phyloP scores from a whole-genome alignment of 2,797 vertebrate species.

The Chaenodraco wilsoni region DNA sequence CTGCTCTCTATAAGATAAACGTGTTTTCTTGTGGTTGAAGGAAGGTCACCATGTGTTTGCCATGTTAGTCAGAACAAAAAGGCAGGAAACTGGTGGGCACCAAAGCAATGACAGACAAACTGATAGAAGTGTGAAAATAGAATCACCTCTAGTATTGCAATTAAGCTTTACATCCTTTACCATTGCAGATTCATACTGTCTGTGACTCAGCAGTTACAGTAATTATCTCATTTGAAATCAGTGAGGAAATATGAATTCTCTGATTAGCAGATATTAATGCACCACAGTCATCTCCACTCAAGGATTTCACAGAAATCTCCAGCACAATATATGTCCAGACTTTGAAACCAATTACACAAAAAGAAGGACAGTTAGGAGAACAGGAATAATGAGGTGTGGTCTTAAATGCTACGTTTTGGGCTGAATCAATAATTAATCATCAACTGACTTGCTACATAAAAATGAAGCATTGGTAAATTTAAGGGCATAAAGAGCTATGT shows the following conservation, averaged over 20 bases:
- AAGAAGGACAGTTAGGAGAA: conserved; percentile 5
- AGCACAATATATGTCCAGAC: conserved; percentile 23
- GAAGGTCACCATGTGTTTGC: not conserved
- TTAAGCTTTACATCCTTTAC: not conserved
- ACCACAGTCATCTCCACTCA: conserved; percentile 29
- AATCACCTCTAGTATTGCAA: not conserved
- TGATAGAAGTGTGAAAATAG: not conserved
- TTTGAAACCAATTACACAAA: conserved; percentile 15
- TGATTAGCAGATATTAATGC: conserved; percentile 64
- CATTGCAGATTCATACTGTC: conserved; percentile 3
- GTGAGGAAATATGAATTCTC: conserved; percentile 19
- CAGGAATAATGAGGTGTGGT: conserved; percentile 58
- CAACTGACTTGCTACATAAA: conserved; percentile 35
- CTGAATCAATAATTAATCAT: conserved; percentile 45
- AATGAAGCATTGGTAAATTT: conserved; percentile 36
- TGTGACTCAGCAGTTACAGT: conserved; percentile 18
- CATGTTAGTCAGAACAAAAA: not conserved
- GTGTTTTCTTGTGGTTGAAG: not conserved
- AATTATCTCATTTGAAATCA: conserved; percentile 57
- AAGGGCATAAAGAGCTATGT: conserved; percentile 32
- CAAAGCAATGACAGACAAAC: not conserved
- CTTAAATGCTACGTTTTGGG: conserved; percentile 40
- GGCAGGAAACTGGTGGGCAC: not conserved
- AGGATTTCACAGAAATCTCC: conserved; percentile 40
- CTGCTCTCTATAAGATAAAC: not conserved